Conservation (phyloP, 92 coral and sea anemone species). For the Nematostella vectensis region DNA sequence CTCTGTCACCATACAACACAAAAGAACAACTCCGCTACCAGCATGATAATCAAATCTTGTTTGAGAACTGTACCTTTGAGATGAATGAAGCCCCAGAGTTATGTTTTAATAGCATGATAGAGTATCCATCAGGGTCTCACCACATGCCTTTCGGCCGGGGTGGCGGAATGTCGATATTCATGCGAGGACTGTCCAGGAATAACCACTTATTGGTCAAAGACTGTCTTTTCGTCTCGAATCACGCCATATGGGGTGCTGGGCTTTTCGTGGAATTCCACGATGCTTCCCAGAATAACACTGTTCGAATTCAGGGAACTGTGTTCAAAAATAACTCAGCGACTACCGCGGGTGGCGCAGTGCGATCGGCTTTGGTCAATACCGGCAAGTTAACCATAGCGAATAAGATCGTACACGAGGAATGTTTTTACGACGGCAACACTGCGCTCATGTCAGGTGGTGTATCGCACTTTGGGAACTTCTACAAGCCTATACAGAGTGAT, state of each 20-base stretch:
- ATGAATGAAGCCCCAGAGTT: slow-evolving; percentile 52
- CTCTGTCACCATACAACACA: slow-evolving; percentile 29
- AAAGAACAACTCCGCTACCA: slow-evolving; percentile 25
- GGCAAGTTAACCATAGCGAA: slow-evolving; percentile 14
- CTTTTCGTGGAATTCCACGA: slow-evolving; percentile 51
- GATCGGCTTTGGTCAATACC: slow-evolving; percentile 19
- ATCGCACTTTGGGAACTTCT: slow-evolving; percentile 33
- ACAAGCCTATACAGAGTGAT: slow-evolving; percentile 8
- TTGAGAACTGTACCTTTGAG: slow-evolving; percentile 58
- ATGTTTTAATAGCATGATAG: slow-evolving; percentile 16
- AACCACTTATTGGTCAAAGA: slow-evolving; percentile 24
- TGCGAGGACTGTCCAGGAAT: slow-evolving; percentile 32
- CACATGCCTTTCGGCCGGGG: slow-evolving; percentile 75
- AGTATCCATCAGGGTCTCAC: slow-evolving; percentile 16
- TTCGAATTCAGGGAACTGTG: slow-evolving; percentile 22
- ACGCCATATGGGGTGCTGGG: slow-evolving; percentile 75
- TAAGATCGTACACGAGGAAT: slow-evolving; percentile 36
- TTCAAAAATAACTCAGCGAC: slow-evolving; percentile 37
- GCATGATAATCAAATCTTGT: slow-evolving; percentile 32
- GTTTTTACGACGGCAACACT: slow-evolving; percentile 31
- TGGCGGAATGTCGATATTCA: slow-evolving; percentile 54
- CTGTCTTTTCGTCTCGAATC: slow-evolving; percentile 46
- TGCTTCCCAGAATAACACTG: slow-evolving; percentile 29
- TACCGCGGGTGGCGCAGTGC: slow-evolving; percentile 68
- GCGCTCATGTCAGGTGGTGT: slow-evolving; percentile 62